These are phyloP conservation scores for Lepidurus apus DNA, from an alignment of 1,140 invertebrate genomes.

Conservation along the genomic window DNA sequence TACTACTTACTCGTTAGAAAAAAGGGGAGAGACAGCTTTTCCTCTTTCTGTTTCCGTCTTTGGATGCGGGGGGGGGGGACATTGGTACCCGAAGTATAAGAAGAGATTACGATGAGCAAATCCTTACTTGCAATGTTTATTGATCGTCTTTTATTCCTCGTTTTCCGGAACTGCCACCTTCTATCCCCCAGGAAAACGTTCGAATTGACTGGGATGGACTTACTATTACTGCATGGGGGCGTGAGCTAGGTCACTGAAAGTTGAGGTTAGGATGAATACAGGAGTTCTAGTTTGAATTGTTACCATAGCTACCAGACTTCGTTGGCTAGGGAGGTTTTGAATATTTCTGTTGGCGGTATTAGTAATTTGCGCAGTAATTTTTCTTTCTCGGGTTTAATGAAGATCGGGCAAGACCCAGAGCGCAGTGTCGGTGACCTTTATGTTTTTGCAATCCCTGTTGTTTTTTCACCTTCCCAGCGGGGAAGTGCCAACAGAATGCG, in stretches of 20 bases:
- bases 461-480: neutral
- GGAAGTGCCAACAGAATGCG: neutral
- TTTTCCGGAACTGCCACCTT: neutral
- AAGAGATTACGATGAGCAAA: conserved; percentile 9
- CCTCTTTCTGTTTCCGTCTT: neutral
- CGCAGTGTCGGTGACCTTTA: neutral
- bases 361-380: no score
- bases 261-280: no score
- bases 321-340: neutral
- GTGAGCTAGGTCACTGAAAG: neutral
- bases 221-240: neutral
- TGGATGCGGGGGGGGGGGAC: neutral
- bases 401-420: neutral
- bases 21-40: no score
- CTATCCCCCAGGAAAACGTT: neutral
- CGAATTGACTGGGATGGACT: neutral
- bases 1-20: no score
- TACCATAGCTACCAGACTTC: neutral
- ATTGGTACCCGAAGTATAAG: neutral
- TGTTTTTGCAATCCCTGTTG: neutral
- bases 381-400: no score
- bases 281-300: neutral
- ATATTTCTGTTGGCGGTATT: neutral
- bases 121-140: neutral
- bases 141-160: neutral